Conservation (phyloP, 2,113 vertebrate species). For the Gymnocephalus cernua region DNA sequence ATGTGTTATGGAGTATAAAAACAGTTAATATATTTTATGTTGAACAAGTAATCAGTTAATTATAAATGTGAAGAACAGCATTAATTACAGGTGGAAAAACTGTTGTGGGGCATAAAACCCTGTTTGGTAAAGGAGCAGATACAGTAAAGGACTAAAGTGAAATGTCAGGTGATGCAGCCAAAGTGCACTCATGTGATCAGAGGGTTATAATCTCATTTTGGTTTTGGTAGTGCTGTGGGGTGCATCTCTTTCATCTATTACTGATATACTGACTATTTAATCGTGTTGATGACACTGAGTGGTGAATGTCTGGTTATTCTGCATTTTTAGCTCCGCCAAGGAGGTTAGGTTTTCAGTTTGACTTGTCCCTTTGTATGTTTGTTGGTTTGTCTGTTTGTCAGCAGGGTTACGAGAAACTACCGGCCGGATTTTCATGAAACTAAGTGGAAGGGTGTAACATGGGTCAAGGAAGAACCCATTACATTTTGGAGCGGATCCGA, state of each 20-base stretch:
- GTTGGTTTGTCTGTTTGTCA: too few species aligned
- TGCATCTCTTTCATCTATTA: constrained; percentile 4
- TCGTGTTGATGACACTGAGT: background rate
- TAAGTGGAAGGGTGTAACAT: too few species aligned
- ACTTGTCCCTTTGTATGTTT: too few species aligned
- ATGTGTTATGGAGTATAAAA: background rate
- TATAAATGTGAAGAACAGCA: background rate
- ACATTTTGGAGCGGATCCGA: too few species aligned
- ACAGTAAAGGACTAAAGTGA: background rate
- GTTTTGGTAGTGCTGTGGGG: background rate
- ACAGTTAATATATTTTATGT: background rate
- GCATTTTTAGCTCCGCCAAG: background rate
- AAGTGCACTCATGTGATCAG: constrained; percentile 37
- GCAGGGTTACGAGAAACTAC: too few species aligned
- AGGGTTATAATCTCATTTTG: constrained; percentile 29
- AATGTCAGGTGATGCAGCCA: constrained; percentile 29
- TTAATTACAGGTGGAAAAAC: background rate
- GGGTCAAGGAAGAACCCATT: too few species aligned
- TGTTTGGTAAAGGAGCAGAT: background rate
- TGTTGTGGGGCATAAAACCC: background rate
- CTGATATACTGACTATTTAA: background rate
- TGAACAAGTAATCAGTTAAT: background rate
- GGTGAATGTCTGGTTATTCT: background rate
- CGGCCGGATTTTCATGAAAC: too few species aligned
- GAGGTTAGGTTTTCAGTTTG: too few species aligned